Percentiles rank a stretch among this genome's conserved stretches.
phyloP scores from a whole-genome alignment of 1,140 invertebrate species.

The Rhagoletis zephyria region DNA sequence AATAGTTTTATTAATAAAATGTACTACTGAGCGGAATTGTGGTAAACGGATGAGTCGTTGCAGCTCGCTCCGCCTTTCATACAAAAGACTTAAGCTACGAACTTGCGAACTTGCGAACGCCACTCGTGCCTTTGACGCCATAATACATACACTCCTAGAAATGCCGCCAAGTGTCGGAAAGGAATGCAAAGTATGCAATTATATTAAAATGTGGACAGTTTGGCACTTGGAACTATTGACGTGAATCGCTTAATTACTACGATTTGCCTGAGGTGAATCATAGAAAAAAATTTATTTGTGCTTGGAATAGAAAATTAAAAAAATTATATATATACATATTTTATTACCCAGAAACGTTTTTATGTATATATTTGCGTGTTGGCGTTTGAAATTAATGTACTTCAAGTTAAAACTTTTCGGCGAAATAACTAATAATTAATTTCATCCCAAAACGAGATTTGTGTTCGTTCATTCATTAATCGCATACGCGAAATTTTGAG shows the following conservation, averaged over 20 bases:
- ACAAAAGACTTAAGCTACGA: conserved; percentile 39
- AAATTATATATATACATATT: neutral
- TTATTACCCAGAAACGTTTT: neutral
- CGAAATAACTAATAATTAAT: no score
- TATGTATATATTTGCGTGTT: no score
- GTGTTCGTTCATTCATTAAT: no score
- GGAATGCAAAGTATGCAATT: conserved; percentile 34
- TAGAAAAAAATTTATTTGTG: neutral
- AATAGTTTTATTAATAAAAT: neutral
- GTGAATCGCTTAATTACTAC: neutral
- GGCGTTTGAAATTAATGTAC: no score
- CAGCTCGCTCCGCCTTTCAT: no score
- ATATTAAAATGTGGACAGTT: conserved; percentile 5
- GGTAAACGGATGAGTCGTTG: no score
- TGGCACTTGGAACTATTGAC: neutral
- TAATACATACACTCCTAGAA: conserved; percentile 1
- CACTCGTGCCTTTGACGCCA: conserved; percentile 5
- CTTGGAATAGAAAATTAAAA: neutral
- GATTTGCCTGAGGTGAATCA: no score
- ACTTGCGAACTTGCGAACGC: conserved; percentile 10
- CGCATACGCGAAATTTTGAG: no score
- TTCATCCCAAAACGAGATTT: no score
- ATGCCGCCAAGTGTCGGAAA: neutral
- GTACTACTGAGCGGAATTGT: neutral
- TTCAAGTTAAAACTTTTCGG: no score